These are phyloP conservation scores for Drosophila atroscutellata DNA, from an alignment of 2,888 invertebrate genomes.

Conservation along the genomic window DNA sequence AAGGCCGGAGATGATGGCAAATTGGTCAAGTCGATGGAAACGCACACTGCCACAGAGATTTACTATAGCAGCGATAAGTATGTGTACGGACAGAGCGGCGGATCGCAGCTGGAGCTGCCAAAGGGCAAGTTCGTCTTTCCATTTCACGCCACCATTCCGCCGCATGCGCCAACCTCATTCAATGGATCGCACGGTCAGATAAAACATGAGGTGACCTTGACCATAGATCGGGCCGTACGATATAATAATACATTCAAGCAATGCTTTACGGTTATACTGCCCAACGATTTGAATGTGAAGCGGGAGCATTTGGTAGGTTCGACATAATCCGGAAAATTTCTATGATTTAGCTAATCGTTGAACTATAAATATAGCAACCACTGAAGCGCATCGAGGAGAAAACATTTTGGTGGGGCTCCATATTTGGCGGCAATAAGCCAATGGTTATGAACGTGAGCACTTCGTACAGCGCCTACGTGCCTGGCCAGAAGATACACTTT, in stretches of 20 bases:
- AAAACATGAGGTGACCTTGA: conserved; percentile 91
- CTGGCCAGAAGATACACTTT: conserved; percentile 90
- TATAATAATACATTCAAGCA: conserved; percentile 93
- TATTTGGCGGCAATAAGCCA: conserved; percentile 91
- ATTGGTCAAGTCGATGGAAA: conserved; percentile 74
- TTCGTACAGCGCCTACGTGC: conserved; percentile 90
- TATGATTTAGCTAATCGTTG: neutral
- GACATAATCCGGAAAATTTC: neutral
- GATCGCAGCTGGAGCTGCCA: conserved; percentile 89
- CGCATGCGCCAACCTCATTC: conserved; percentile 91
- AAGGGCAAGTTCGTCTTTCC: conserved; percentile 90
- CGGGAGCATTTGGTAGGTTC: conserved; percentile 87
- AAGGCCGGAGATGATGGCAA: conserved; percentile 82
- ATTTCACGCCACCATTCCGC: conserved; percentile 88
- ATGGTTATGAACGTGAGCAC: conserved; percentile 88
- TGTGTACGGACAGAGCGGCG: conserved; percentile 85
- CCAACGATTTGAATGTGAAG: conserved; percentile 91
- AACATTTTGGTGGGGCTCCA: conserved; percentile 89
- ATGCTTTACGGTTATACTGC: conserved; percentile 91
- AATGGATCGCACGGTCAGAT: conserved; percentile 91
- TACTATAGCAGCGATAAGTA: conserved; percentile 82
- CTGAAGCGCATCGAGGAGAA: conserved; percentile 89
- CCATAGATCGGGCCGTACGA: conserved; percentile 93
- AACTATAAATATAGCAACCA: conserved; percentile 86
- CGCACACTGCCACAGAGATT: conserved; percentile 81